Evolutionary conservation across 2,113 vertebrate species (phyloP), one percentile per base, ranked within the genome.

Genomic region (Arvicanthis niloticus): DNA sequence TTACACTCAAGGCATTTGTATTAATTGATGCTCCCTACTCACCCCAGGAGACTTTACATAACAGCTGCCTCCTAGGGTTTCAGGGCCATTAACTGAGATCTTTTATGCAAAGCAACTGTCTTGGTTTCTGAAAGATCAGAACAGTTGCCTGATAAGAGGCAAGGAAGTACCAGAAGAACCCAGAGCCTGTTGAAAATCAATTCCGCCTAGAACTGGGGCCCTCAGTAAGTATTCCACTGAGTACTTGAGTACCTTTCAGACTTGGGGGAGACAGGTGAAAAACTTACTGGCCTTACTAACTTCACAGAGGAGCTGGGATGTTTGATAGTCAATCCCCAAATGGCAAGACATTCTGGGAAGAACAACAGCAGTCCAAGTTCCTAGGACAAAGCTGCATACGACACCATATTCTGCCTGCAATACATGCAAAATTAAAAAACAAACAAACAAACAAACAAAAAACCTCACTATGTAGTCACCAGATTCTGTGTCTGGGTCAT

Each of bases 1-100:
- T 96, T 75, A 91, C 19, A 88, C 21, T 89, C 60, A 40, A 70
- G 88, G 45, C 45, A 86, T 87, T 95, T 94, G 84, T 88, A 81
- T 91, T 95, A 88, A 91, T 21, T 88, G 88, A 89, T 67, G 81
- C 91, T 92, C 31, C 92, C 70, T 1, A 17, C 70, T 95, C 89
- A 73, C 48, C 76, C 75, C 19, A 72, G 53, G 87, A 80, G n/a
- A 51, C 88, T 95, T 96, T 76, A 80, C 7, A 73, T 34, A 89
- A 60, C 7, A 96, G 58, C 65, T 93, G 40, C 48, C 87, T 92
- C 80, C 56, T 37, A 72, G 34, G 77, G 37, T 19, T 91, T 5
- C 7, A 26, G 60, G 60, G 60, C 62, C 81, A 85, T 85, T 68
- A 94, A 62, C 51, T 82, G 65, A 76, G 56, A 34, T 29, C 34